Base-by-base conservation (phyloP, 2,113 vertebrate species). In the Mirza zaza region DNA sequence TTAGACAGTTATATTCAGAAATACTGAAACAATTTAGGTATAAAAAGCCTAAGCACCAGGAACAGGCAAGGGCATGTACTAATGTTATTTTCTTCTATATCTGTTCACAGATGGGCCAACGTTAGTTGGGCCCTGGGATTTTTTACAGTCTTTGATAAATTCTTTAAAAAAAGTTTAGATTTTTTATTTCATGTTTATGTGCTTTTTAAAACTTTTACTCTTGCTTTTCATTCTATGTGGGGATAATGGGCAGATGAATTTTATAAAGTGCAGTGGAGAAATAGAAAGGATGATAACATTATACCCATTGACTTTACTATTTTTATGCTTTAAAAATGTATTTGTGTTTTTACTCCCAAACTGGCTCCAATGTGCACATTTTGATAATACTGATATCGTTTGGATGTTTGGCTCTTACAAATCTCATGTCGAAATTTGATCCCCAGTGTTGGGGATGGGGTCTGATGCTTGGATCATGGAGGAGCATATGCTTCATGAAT, bases 151-250 rank as follows among this genome's bases (percentile, higher is more conserved):
- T 59, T 81, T 96, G 13, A 45, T 82, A 63, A 70, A 2, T 63
- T 88, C 94, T n/a, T 68, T 61, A 5, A 29, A 90, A 86, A 34
- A 70, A n/a, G 50, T 86, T 89, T 75, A 75, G 34, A 21, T 76
- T 65, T 90, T 90, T 83, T 80, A 3, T 55, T 94, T 63, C 14
- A 11, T 57, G 79, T 42, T 39, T 65, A 68, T 18, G 11, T 12
- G 20, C 34, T 70, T 61, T 52, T 52, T 52, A 52, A 50, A 50
- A 50, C 10, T 13, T 84, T 94, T 83, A 79, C 12, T 87, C 80
- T 92, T 89, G 65, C n/a, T 94, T 94, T 94, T 87, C 29, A 95
- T 81, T 75, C n/a, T 83, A 13, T 48, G 20, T 45, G 15, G 55
- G 23, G 6, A 2, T 75, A 90, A 76, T 86, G 21, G 29, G 34